phyloP scores from a whole-genome alignment of 2,797 vertebrate genomes.

The Mus caroli region DNA sequence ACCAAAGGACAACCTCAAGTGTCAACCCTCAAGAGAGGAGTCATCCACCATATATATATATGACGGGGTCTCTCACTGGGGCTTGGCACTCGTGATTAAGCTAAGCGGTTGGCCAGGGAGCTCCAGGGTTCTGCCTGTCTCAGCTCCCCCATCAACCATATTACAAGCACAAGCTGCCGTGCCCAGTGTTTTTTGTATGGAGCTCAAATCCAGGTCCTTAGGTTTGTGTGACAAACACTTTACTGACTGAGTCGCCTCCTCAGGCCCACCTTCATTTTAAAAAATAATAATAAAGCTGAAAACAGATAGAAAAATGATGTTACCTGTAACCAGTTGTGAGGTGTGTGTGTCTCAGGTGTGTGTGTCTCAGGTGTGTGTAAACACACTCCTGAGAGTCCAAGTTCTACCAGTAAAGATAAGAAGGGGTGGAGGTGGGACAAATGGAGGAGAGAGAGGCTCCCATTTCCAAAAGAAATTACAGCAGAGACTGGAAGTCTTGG shows the following conservation, averaged over 20 bases:
- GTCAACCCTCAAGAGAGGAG: background rate
- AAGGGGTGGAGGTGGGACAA: constrained; percentile 60
- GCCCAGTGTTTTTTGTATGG: no score
- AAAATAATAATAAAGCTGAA: constrained; percentile 2
- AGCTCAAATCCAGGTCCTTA: background rate
- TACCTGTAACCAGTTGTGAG: constrained; percentile 50
- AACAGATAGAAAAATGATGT: constrained; percentile 73
- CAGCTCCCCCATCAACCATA: no score
- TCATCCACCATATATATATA: background rate
- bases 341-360: no score
- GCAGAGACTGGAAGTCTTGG: constrained; percentile 75
- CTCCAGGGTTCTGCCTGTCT: background rate
- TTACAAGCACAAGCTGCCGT: background rate
- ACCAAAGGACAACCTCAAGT: background rate
- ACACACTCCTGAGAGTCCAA: background rate
- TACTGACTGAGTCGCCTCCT: background rate
- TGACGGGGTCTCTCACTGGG: background rate
- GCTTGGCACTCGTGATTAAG: background rate
- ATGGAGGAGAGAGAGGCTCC: constrained; percentile 61
- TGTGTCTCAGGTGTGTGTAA: constrained; percentile 55
- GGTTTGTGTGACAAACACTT: background rate
- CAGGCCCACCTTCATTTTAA: background rate
- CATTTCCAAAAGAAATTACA: constrained; percentile 76
- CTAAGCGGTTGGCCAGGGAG: background rate
- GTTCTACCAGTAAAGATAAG: constrained; percentile 49